Base-by-base conservation (phyloP, 2,888 invertebrate species). In the Acholoe squamosa region DNA sequence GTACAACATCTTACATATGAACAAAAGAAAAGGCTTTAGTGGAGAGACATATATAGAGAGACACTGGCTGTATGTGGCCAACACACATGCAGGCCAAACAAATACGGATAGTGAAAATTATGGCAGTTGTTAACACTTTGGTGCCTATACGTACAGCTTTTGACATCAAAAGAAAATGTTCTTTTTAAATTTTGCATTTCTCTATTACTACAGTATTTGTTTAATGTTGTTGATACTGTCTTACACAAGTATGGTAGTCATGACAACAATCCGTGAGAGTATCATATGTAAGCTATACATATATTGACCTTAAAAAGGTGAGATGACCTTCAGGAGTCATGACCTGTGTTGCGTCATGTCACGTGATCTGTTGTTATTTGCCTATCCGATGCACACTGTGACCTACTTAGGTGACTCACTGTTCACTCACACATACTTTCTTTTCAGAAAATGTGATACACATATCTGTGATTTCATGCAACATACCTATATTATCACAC, bases 381-480 rank as follows among this genome's bases (percentile, higher is more conserved):
- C 86, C 56, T 86, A 19, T 86, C 86, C 54, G 86, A 86, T 86
- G 86, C 86, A 86, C 86, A 25, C 86, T 86, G 56, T 52, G 56
- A 86, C 54, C 54, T 54, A 86, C 25, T 56, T 56, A 86, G 33
- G 28, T 16, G 54, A 86, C 84, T 43, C 84, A 84, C 86, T 86
- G 25, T 54, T 86, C 54, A 86, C 86, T 54, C 54, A 54, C 86
- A 86, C 52, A 86, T 33, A 86, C 54, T 54, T 56, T 86, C 52
- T 84, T 33, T 54, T 34, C 22, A 28, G 31, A 31, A 86, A 22
- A 54, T 86, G 86, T 54, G 52, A 86, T 54, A 86, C 86, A 86
- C 28, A 54, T 86, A 86, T 86, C 86, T 86, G 86, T 86, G 86
- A 86, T 86, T 86, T 86, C 52, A 86, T 86, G 86, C 86, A 86